Base-by-base conservation (phyloP, 2,888 invertebrate species). In the Lepidochrysops patricia region DNA sequence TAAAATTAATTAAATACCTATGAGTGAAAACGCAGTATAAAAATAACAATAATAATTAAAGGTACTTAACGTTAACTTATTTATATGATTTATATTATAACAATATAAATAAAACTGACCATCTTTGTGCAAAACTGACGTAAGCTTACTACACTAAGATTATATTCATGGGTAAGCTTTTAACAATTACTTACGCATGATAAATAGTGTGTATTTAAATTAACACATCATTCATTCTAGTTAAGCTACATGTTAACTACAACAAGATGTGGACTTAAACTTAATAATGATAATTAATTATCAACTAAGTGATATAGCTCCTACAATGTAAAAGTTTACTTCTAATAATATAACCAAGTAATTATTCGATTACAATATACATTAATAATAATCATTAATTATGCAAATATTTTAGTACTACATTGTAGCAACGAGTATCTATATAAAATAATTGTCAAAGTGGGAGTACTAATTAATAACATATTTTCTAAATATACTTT, bases 11-110 rank as follows among this genome's bases (percentile, higher is more conserved):
- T 15, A 37, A 15, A 15, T 54, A 62, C 61, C 63, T 72, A 72
- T 76, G 75, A 83, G 80, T 82, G 73, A 82, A 82, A 84, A 82
- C 76, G 80, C 79, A 77, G 78, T 81, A 81, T 73, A 80, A 80
- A 80, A 65, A 52, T 48, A 56, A 15, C 2, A 54, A 54, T 29
- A 58, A 35, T 56, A 62, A 23, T 54, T 58, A 19, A 58, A 29
- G 32, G 49, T 27, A 63, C 58, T 50, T 57, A 57, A 60, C 26
- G 15, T 1, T 34, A 25, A 56, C 61, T 50, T 48, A 54, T 61
- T 54, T 63, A n/a, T 13, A 15, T 48, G 43, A 60, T 15, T 43
- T 19, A n/a, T n/a, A n/a, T n/a, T 19, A 43, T 12, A 43, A 1
- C 15, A 9, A 19, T 43, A 19, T 19, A 43, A 43, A 43, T 37